Conservation (phyloP, 2,113 vertebrate species). For the Ameiurus melas region DNA sequence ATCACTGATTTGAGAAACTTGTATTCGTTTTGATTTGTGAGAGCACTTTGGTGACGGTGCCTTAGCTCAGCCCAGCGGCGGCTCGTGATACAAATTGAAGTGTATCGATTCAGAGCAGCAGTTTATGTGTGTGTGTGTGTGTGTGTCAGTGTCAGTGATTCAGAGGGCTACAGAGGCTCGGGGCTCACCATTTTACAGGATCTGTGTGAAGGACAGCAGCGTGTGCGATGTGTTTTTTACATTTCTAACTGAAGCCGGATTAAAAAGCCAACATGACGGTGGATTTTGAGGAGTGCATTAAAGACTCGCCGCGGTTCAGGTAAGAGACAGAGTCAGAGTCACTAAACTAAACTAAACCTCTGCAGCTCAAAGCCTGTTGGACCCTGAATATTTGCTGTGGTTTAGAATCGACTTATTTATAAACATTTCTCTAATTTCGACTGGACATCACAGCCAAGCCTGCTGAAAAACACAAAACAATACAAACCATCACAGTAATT, state of each 20-base stretch:
- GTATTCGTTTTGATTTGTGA: not conserved
- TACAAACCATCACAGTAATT: too few species aligned
- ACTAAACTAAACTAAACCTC: not conserved
- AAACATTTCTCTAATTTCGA: not conserved
- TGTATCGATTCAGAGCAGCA: conserved; percentile 51
- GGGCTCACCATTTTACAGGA: not conserved
- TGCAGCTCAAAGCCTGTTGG: conserved; percentile 33
- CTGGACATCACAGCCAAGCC: too few species aligned
- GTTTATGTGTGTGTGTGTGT: conserved; percentile 56
- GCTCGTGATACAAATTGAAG: conserved; percentile 58
- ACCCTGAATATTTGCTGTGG: not conserved
- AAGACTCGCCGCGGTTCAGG: conserved; percentile 96
- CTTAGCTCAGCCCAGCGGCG: conserved; percentile 42
- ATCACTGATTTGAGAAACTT: not conserved
- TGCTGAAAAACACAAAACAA: too few species aligned
- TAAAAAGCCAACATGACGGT: conserved; percentile 84
- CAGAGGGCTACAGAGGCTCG: conserved; percentile 1
- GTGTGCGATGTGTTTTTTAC: conserved; percentile 63
- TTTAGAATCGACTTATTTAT: not conserved
- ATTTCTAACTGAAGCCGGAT: conserved; percentile 60
- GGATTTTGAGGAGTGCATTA: conserved; percentile 95
- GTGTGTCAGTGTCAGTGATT: conserved; percentile 60
- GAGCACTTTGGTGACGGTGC: conserved; percentile 45
- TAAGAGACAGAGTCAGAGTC: conserved; percentile 55
- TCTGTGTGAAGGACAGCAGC: conserved; percentile 19